Base-by-base conservation (phyloP, 1,140 invertebrate species). In the Platyscapa corneri region DNA sequence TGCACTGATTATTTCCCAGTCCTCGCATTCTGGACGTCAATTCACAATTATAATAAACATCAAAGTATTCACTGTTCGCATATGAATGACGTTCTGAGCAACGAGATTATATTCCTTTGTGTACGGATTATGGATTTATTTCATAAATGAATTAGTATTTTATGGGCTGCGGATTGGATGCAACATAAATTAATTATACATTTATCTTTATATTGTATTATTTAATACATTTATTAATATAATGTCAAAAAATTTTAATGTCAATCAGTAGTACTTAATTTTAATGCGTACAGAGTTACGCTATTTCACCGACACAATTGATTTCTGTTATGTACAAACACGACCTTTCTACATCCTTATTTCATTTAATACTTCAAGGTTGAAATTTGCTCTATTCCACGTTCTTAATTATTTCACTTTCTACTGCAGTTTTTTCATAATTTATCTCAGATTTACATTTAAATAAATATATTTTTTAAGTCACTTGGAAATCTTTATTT, bases 41-140 rank as follows among this genome's bases (percentile, higher is more conserved):
- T 46, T 46, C 42, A 23, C 70, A 74, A 74, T 74, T 74, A 74
- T n/a, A 74, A n/a, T 74, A 42, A 74, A 42, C 70, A 74, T 42
- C 37, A 42, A n/a, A n/a, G 37, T 74, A 74, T 14, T 37, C 12
- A 12, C 42, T 46, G 18, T 42, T 23, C 10, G 34, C 67, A 39
- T 39, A 39, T 23, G 34, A 72, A 72, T 72, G 37, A 72, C 20
- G 23, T 23, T 34, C 0, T 34, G 34, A 18, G 18, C 6, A 14
- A 0, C n/a, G 12, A 67, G 30, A 67, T 32, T 32, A 14, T 37
- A 7, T 39, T 37, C 65, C 65, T 37, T 37, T 42, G 39, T 74
- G 23, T 12, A 5, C 0, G 6, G 3, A 7, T 39, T 39, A 42
- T 74, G 34, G 5, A 39, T 42, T 42, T 8, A 6, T 34, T 37